These are phyloP conservation scores for Melanerpes aurifrons DNA, from an alignment of 2,113 vertebrate genomes.

Conservation along the genomic window DNA sequence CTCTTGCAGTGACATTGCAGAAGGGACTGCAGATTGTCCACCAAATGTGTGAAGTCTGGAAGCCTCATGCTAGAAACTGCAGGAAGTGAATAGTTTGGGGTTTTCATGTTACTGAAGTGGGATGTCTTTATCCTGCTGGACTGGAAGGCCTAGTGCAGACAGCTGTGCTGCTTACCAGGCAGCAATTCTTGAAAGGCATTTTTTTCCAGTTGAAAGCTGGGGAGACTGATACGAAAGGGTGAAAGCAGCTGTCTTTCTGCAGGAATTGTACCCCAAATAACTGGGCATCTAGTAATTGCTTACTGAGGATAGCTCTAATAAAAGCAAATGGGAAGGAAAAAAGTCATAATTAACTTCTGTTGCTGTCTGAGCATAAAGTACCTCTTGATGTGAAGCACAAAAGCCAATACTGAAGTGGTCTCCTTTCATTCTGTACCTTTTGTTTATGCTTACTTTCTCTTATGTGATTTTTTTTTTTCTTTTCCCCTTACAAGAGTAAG, in stretches of 20 bases:
- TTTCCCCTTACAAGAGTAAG: background rate
- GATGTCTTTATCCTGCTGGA: background rate
- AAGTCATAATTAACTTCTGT: background rate
- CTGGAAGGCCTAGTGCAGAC: too few species aligned
- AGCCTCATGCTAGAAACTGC: background rate
- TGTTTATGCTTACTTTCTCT: background rate
- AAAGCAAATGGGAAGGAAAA: background rate
- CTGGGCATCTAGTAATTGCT: background rate
- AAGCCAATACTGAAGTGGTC: background rate
- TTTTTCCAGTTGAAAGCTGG: background rate
- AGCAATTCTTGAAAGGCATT: background rate
- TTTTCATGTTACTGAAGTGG: background rate
- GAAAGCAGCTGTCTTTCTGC: background rate
- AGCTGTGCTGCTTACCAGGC: background rate
- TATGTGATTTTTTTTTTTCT: background rate
- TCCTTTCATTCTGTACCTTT: background rate
- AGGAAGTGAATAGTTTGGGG: background rate
- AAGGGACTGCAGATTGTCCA: background rate
- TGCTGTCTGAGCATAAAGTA: background rate
- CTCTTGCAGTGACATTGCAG: background rate
- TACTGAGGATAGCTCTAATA: background rate
- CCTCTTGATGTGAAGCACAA: background rate
- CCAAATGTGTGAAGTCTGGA: background rate
- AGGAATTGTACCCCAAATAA: background rate
- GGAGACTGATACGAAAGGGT: background rate